Evolutionary conservation across 2,797 vertebrate species (phyloP).

Genomic region (Silurus aristotelis): DNA sequence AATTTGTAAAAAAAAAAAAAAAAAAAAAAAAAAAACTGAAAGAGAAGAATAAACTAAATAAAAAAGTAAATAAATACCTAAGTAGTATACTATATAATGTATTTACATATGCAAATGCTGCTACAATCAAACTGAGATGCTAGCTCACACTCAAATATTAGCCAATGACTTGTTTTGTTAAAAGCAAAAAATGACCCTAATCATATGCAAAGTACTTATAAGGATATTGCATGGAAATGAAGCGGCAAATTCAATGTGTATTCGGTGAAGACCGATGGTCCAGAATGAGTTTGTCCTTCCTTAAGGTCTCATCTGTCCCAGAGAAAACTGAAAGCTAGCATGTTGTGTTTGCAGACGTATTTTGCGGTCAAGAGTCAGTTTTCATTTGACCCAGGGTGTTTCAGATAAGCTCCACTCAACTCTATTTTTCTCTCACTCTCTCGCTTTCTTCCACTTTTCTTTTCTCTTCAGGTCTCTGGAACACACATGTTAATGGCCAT

Average conservation of each 20-base stretch:
- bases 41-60: neutral
- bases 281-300: neutral
- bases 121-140: neutral
- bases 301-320: neutral
- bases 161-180: neutral
- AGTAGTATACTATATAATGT: too few relatives aligned
- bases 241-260: neutral
- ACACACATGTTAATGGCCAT: constrained; percentile 43
- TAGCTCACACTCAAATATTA: neutral
- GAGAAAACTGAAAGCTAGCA: neutral
- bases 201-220: neutral
- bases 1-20: neutral
- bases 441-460: neutral
- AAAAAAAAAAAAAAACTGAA: neutral
- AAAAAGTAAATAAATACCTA: too few relatives aligned
- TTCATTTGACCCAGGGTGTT: neutral
- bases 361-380: neutral
- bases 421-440: neutral
- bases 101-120: too few relatives aligned
- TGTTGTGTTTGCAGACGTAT: neutral
- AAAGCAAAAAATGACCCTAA: too few relatives aligned
- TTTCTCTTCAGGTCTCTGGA: neutral
- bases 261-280: neutral
- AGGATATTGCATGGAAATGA: neutral
- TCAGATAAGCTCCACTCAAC: neutral